Evolutionary conservation across 2,888 invertebrate genomes (phyloP), one percentile per base, ranked within the genome.

Genomic region (Agrochola lychnidis): DNA sequence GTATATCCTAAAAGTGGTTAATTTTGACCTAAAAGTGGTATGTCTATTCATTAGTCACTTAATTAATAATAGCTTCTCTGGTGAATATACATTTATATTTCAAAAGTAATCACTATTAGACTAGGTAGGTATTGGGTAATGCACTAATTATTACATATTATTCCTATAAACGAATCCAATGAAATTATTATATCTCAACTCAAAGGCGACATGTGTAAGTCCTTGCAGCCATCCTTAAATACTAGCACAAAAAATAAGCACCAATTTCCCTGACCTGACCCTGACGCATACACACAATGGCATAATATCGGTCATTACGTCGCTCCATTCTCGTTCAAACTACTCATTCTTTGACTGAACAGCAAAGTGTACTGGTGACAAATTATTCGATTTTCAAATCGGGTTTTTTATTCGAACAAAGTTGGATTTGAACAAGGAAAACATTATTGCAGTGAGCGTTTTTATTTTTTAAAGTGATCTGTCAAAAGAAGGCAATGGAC

Each of bases 261-360:
- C 51, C 67, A 78, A 67, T 78, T 79, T 71, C 59, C 70, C 62
- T 40, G 57, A 48, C 22, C 51, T 85, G 76, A 85, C 82, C 71
- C 30, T 85, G 82, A 70, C 30, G n/a, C n/a, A 53, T 30, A 36
- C 56, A 42, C 61, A 75, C 63, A 71, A 84, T 66, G 57, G 69
- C 22, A 72, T 57, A 69, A 72, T 69, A 59, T 40, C 51, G 16
- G 71, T 71, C 66, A 81, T 76, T 81, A 72, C 42, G 57, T 70
- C 63, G 22, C 36, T 75, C 59, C 63, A 69, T 63, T 59, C 59
- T 48, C 81, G 66, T 64, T n/a, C 25, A 81, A 48, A 76, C 76
- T 53, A 64, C 40, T 66, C 82, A 81, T 80, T 81, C 69, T 36
- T 6, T 57, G 73, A 36, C 51, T 62, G 73, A 40, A 73, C 45